Conservation (phyloP, 2,888 invertebrate genomes). For the Eupithecia subfuscata region DNA sequence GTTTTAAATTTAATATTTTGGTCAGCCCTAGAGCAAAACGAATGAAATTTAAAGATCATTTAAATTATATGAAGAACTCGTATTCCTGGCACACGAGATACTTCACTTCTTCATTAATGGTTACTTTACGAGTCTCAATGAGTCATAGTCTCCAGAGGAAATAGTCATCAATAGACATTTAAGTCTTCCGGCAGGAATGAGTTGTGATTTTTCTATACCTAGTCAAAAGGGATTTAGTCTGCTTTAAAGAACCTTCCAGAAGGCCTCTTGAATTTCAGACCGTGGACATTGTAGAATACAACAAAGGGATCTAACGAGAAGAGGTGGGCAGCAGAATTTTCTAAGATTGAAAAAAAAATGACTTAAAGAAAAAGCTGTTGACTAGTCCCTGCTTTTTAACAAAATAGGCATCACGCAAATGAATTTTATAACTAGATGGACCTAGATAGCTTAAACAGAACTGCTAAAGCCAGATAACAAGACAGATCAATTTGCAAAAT, state of each 20-base stretch:
- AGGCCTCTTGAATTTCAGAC: neutral
- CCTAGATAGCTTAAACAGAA: neutral
- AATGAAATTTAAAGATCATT: constrained; percentile 28
- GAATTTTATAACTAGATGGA: neutral
- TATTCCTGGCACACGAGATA: constrained; percentile 13
- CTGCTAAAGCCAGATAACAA: constrained; percentile 24
- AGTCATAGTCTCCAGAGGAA: constrained; percentile 6
- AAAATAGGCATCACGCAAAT: neutral
- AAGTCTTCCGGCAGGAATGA: constrained; percentile 3
- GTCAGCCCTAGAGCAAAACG: constrained; percentile 16
- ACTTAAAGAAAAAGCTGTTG: neutral
- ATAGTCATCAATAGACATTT: constrained; percentile 8
- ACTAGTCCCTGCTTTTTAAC: neutral
- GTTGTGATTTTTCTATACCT: neutral
- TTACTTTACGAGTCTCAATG: constrained; percentile 9
- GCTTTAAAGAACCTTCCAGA: neutral
- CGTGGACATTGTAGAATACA: neutral
- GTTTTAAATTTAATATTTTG: neutral
- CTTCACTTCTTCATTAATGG: constrained; percentile 16
- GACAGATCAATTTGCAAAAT: constrained; percentile 35
- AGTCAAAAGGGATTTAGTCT: neutral
- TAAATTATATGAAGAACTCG: constrained; percentile 22
- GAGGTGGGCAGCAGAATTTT: neutral
- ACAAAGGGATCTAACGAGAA: neutral
- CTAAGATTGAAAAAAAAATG: neutral